phyloP scores from a whole-genome alignment of 1,140 invertebrate species.

The Pseudachorutes palmiensis region DNA sequence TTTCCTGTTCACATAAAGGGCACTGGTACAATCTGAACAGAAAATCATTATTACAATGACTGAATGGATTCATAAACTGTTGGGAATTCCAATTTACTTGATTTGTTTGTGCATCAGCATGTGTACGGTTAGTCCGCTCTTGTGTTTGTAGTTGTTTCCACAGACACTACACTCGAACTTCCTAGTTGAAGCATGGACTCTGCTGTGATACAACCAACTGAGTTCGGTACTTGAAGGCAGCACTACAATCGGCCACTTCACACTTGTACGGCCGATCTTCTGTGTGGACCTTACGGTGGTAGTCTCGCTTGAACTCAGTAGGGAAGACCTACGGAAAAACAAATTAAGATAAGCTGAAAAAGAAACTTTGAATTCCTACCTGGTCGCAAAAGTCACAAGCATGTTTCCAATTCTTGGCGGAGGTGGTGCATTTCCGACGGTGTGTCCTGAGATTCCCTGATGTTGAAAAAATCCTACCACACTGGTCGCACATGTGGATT shows the following conservation, averaged over 20 bases:
- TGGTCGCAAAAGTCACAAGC: not conserved
- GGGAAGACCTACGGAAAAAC: not conserved
- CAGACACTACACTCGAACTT: not conserved
- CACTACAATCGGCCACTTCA: not conserved
- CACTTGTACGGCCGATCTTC: not conserved
- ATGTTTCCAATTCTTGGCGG: not conserved
- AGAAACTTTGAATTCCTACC: not conserved
- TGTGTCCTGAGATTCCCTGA: not conserved
- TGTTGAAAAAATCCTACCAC: not conserved
- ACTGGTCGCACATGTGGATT: not conserved
- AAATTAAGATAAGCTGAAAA: not conserved
- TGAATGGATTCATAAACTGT: not conserved
- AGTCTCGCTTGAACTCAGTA: slow-evolving; percentile 1
- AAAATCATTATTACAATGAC: not conserved
- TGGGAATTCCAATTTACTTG: not conserved
- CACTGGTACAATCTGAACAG: not conserved
- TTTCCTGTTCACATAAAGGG: not conserved
- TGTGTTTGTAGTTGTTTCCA: slow-evolving; percentile 2
- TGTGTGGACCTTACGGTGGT: not conserved
- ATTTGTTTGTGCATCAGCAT: not conserved
- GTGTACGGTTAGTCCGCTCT: not conserved
- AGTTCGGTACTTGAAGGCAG: slow-evolving; percentile 2
- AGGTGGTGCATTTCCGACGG: not conserved
- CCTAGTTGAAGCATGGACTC: not conserved
- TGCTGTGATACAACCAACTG: not conserved